A percentile compares a stretch with the other conserved stretches of the same genome.
Evolutionary conservation across 2,113 vertebrate genomes (phyloP).

Genomic region (Elephas maximus): DNA sequence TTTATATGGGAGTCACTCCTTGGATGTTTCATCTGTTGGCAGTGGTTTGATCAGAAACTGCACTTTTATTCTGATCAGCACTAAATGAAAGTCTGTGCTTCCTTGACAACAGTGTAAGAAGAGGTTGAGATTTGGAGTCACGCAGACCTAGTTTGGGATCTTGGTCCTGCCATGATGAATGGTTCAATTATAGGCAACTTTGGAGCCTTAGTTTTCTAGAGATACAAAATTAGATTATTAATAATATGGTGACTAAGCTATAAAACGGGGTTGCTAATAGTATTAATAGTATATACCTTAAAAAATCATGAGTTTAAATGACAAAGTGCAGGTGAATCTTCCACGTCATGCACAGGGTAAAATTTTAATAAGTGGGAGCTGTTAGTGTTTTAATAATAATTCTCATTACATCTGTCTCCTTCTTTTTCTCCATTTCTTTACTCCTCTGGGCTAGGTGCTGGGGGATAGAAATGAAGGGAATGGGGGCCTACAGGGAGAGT

Average conservation of each 20-base stretch:
- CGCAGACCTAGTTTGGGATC: background rate
- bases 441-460: background rate
- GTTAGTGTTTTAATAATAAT: background rate
- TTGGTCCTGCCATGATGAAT: background rate
- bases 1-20: conserved; percentile 64
- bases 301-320: background rate
- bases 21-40: conserved; percentile 65
- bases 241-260: background rate
- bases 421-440: background rate
- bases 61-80: conserved; percentile 57
- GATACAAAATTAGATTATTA: background rate
- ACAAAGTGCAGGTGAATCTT: background rate
- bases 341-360: background rate
- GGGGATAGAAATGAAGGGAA: background rate
- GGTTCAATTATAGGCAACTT: background rate
- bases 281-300: background rate
- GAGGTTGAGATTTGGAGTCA: background rate
- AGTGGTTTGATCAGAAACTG: conserved; percentile 73
- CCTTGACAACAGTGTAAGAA: no score
- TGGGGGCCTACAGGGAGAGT: no score
- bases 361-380: background rate
- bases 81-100: background rate
- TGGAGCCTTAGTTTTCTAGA: background rate
- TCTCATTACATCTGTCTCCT: background rate
- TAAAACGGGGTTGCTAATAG: background rate